Base-by-base conservation (phyloP, 2,888 invertebrate species). In the Trichacis sp. region DNA sequence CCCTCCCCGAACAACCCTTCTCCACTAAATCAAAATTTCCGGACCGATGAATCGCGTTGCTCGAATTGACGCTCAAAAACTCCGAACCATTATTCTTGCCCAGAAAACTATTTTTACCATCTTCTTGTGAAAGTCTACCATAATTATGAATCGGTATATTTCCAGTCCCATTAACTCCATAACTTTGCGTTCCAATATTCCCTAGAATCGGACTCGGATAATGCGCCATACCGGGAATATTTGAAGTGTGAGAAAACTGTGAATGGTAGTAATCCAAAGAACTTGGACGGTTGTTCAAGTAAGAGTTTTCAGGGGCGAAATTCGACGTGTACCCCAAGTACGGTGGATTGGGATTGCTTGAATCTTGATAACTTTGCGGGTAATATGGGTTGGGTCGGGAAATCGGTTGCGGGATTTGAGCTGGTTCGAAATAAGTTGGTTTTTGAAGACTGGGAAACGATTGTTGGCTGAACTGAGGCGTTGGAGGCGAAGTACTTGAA, bases 311-410 rank as follows among this genome's bases (percentile, higher is more conserved):
- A 2, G 76, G 75, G n/a, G n/a, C n/a, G n/a, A n/a, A n/a, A 2
- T 45, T 64, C 0, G 72, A 47, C 6, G 48, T 73, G 15, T 68
- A 79, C 0, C 79, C 78, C 9, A 72, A 79, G 42, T 51, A 71
- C 4, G 74, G 70, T 2, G 81, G 81, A 68, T 81, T 80, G 0
- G 81, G 81, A 61, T 81, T 81, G 49, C 49, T 76, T 0, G 78
- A 76, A 53, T 81, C 80, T 8, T 72, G 51, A 46, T 70, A 77
- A 36, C 70, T 74, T 12, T 74, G 72, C 0, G 77, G 77, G 1
- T 64, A 65, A 38, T 77, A 75, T 0, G 73, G 71, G 20, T 56
- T 64, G 2, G 52, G 40, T 8, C 12, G 18, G 1, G 59, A 24
- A 1, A 61, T 55, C 6, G 69, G 64, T 17, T 58, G 63, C 17